A percentile compares a stretch with the other conserved stretches of the same genome.
phyloP scores from a whole-genome alignment of 2,113 vertebrate genomes.

The Oreochromis tanganicae region DNA sequence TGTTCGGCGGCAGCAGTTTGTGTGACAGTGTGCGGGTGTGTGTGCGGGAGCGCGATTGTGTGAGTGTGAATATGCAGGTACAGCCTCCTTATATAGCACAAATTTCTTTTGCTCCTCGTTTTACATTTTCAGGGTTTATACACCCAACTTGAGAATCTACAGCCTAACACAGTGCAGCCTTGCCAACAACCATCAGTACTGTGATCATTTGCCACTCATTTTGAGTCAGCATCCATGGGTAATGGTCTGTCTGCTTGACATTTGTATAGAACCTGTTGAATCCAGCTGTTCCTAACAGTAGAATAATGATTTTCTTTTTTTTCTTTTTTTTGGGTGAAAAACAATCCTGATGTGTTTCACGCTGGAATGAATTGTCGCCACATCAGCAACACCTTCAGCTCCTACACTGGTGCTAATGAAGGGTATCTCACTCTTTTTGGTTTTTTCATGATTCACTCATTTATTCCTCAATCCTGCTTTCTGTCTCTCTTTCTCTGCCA shows the following conservation, averaged over 20 bases:
- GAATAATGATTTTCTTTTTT: not conserved
- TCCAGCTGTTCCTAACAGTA: slow-evolving; percentile 2
- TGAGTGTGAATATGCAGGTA: not conserved
- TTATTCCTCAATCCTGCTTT: not conserved
- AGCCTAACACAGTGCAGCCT: not conserved
- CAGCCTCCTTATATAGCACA: not conserved
- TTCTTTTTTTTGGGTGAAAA: not conserved
- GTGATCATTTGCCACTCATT: slow-evolving; percentile 34
- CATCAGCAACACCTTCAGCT: not conserved
- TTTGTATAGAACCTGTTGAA: slow-evolving; percentile 36
- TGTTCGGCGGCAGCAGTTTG: not conserved
- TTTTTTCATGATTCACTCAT: not conserved
- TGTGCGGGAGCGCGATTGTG: not conserved
- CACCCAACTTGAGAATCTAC: not conserved
- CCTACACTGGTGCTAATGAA: not conserved
- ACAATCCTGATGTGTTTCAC: not conserved
- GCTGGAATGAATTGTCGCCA: not conserved
- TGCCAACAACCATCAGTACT: not conserved
- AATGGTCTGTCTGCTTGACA: slow-evolving; percentile 27
- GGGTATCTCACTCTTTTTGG: not conserved
- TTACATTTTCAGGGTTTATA: not conserved
- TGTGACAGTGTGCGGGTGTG: not conserved
- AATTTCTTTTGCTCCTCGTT: not conserved
- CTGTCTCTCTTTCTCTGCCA: not conserved
- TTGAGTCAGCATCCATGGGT: slow-evolving; percentile 31